A percentile compares a stretch with the other conserved stretches of the same genome.
Evolutionary conservation across 2,888 invertebrate species (phyloP).

Genomic region (Helicoverpa assulta): DNA sequence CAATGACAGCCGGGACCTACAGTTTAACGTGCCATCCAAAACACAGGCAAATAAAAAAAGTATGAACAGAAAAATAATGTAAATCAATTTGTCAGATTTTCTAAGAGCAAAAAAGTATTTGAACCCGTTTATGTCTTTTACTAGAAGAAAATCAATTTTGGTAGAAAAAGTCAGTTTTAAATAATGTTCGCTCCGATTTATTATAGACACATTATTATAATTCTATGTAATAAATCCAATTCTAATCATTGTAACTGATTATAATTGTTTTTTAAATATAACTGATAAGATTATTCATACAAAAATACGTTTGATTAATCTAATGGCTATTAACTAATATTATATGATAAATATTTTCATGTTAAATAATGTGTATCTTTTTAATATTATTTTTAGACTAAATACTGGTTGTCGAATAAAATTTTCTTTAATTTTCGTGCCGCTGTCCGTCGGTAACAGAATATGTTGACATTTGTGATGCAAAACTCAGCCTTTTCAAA

Average conservation of each 20-base stretch:
- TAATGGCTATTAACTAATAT: conserved; percentile 28
- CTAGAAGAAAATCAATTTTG: conserved; percentile 32
- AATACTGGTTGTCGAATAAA: background rate
- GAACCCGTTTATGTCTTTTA: conserved; percentile 71
- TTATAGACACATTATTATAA: conserved; percentile 5
- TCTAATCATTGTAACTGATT: conserved; percentile 3
- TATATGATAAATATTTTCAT: conserved; percentile 1
- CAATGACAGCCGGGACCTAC: too few species aligned
- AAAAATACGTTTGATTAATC: conserved; percentile 19
- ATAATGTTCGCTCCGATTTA: background rate
- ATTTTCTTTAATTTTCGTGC: conserved; percentile 19
- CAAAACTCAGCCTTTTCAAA: conserved; percentile 1
- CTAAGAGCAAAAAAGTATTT: background rate
- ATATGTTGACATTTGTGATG: conserved; percentile 23
- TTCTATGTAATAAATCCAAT: conserved; percentile 1
- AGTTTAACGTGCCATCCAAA: too few species aligned
- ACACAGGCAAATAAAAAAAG: too few species aligned
- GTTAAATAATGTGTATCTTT: conserved; percentile 1
- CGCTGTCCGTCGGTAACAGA: conserved; percentile 52
- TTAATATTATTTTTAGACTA: background rate
- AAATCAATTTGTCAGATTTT: background rate
- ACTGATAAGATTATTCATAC: conserved; percentile 30
- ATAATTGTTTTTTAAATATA: conserved; percentile 28
- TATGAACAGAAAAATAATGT: background rate
- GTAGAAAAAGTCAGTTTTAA: background rate